Base-by-base conservation (phyloP, 2,888 invertebrate species). In the Aleiodes leptofemur region DNA sequence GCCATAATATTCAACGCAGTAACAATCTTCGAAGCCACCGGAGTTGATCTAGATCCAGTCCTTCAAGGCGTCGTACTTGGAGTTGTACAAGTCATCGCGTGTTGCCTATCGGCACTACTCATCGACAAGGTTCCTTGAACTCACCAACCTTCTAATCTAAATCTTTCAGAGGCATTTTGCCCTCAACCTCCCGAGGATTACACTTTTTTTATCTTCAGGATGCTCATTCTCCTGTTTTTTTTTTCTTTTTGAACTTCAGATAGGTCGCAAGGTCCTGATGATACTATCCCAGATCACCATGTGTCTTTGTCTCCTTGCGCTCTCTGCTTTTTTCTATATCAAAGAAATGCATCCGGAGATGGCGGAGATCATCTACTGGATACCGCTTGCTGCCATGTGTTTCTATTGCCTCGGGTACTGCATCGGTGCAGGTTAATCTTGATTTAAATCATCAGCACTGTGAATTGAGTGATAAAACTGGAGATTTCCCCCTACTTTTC, bases 1-100 rank as follows among this genome's bases (percentile, higher is more conserved):
- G 95, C 95, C 0, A 94, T 96, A 11, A 94, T 96, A 81, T 95
- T 96, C 89, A 96, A 95, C 85, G 93, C 94, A 0, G 92, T 93
- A 0, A 89, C 92, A 31, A 97, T 97, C 79, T 96, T 97, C 89
- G 86, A 90, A 76, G 91, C 91, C 73, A 93, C 95, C 31, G 93
- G 92, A 13, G 92, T 92, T 3, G 82, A 90, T 0, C 91, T 95
- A 57, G 90, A 92, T 53, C 89, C 93, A 0, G 64, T 71, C n/a
- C 31, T 69, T 50, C 91, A 92, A 66, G 87, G 92, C 14, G 74
- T 74, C 55, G 92, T 96, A 73, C 93, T 97, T 70, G 97, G 95
- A 50, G 91, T 92, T 0, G 94, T 96, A 82, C 96, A 96, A 90
- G 94, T 96, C 0, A 82, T 93, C 1, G 93, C 94, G 4, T 96